Percentiles rank a stretch among this genome's conserved stretches.
Evolutionary conservation across 2,797 vertebrate species (phyloP).

Genomic region (Gallirallus australis): DNA sequence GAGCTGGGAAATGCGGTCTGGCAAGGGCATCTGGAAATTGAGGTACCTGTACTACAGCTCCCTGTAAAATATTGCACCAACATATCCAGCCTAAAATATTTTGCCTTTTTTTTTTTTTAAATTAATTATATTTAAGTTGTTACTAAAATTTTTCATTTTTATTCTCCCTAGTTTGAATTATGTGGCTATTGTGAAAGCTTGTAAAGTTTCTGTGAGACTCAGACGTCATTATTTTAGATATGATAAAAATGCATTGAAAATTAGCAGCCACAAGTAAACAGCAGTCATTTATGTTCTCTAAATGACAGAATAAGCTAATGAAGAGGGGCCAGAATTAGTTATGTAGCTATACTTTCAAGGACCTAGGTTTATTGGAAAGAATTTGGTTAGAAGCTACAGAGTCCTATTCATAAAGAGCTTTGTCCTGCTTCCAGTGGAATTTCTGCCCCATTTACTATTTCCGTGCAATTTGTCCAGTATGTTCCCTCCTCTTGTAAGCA

Average conservation of each 20-base stretch:
- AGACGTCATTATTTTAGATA: background rate
- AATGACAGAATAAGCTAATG: background rate
- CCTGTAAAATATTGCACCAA: background rate
- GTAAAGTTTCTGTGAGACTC: background rate
- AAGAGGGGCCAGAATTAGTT: background rate
- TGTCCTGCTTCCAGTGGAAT: constrained; percentile 4
- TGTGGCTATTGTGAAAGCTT: background rate
- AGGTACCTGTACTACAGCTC: background rate
- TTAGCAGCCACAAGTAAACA: background rate
- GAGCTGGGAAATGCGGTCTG: background rate
- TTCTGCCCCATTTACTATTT: background rate
- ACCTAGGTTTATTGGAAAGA: background rate
- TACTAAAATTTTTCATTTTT: background rate
- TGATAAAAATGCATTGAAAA: background rate
- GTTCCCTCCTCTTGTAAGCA: background rate
- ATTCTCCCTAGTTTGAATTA: background rate
- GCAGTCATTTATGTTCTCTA: background rate
- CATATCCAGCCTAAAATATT: background rate
- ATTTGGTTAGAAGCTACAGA: background rate
- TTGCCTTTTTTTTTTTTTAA: background rate
- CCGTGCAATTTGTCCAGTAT: background rate
- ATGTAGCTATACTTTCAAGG: background rate
- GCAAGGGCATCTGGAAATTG: background rate
- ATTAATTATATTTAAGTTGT: background rate
- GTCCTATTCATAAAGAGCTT: background rate